These are phyloP conservation scores for Mallotus villosus DNA, from an alignment of 2,797 vertebrate species.

Conservation along the genomic window DNA sequence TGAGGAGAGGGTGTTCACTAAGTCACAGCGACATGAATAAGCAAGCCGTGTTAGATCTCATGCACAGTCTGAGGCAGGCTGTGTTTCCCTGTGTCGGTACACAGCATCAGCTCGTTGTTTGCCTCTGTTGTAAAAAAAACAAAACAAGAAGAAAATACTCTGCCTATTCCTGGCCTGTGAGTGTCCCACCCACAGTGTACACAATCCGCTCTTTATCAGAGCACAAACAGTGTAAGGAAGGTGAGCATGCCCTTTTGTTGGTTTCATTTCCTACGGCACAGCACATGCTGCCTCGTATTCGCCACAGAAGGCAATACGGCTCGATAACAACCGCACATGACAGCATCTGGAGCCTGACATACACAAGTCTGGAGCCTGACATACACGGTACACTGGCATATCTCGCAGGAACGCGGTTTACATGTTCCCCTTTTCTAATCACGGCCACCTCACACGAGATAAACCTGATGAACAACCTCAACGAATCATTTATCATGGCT, in stretches of 20 bases:
- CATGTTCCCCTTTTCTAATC: neutral
- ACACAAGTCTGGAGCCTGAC: neutral
- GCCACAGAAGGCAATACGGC: neutral
- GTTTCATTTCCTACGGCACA: neutral
- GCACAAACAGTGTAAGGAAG: slow-evolving; percentile 13
- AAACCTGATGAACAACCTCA: neutral
- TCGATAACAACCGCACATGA: neutral
- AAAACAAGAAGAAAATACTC: neutral
- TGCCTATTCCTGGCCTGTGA: slow-evolving; percentile 9
- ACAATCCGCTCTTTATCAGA: slow-evolving; percentile 46
- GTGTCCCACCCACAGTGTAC: slow-evolving; percentile 41
- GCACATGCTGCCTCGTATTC: neutral
- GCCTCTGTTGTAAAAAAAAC: neutral
- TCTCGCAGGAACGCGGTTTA: neutral
- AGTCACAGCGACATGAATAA: neutral
- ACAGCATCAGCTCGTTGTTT: neutral
- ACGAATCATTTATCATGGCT: neutral
- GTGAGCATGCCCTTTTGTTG: slow-evolving; percentile 21
- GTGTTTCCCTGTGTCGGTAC: neutral
- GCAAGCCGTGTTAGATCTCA: neutral
- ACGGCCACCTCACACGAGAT: neutral
- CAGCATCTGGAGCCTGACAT: neutral
- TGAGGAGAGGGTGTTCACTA: slow-evolving; percentile 29
- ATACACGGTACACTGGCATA: neutral
- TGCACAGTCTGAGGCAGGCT: neutral